A percentile compares a stretch with the other conserved stretches of the same genome.
Conservation (phyloP, 1,140 invertebrate genomes). For the Metaphire vulgaris region DNA sequence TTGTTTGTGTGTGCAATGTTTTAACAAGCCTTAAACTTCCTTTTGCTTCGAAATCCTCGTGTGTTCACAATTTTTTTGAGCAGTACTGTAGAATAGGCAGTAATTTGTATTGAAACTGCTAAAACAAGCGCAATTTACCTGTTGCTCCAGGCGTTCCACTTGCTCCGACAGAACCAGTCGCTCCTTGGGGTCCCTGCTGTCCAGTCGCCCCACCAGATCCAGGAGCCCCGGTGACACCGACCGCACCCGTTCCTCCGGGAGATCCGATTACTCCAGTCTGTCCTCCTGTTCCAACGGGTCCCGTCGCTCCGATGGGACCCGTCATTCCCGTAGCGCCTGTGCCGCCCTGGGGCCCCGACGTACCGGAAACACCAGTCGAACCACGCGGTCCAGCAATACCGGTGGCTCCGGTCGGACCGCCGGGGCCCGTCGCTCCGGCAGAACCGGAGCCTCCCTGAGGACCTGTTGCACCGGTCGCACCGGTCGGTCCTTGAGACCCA, state of each 20-base stretch:
- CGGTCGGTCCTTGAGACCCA: background rate
- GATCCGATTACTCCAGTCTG: constrained; percentile 5
- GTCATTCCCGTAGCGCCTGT: background rate
- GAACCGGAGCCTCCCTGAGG: background rate
- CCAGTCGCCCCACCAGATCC: background rate
- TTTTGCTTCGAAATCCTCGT: no score
- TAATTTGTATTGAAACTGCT: no score
- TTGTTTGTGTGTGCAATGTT: no score
- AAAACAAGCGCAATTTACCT: background rate
- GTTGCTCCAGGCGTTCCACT: background rate
- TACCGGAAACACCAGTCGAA: background rate
- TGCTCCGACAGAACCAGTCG: background rate
- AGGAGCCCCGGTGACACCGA: background rate
- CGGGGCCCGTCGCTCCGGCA: background rate
- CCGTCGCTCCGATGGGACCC: background rate
- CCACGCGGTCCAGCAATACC: background rate
- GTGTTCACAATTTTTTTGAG: no score
- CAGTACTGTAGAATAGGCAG: no score
- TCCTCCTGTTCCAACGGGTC: constrained; percentile 1
- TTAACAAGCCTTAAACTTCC: no score
- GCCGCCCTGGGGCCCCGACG: background rate
- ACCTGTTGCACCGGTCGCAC: background rate
- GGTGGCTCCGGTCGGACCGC: constrained; percentile 7
- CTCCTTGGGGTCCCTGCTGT: background rate
- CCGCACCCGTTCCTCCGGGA: background rate